Base-by-base conservation (phyloP, 1,140 invertebrate species). In the Paraescarpia echinospica region DNA sequence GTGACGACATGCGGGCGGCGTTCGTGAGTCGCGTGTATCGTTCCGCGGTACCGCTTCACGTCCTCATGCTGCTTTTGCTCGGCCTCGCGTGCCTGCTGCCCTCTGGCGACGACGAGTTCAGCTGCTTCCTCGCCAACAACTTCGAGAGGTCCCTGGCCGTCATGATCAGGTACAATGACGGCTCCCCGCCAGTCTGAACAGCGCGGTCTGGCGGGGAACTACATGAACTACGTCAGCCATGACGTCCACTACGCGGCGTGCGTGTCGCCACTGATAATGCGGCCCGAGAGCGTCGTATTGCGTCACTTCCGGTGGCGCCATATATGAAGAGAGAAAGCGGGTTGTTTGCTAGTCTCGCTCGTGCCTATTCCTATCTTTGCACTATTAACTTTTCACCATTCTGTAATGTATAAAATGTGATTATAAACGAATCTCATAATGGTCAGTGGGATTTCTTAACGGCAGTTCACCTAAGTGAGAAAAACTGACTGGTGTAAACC, bases 1-100 rank as follows among this genome's bases (percentile, higher is more conserved):
- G 59, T 77, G 59, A 77, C 59, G 59, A 77, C 59, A 77, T 31
- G 59, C 59, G 59, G 2, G 59, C 59, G 14, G 59, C 59, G 22
- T 77, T 77, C 59, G 59, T 77, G 18, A 77, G 97, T 93, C 97
- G 98, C 94, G 98, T 99, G 92, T 97, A 98, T 93, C 97, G 98
- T 95, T 98, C 98, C 77, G 98, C 98, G 22, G 96, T 99, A 93
- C 98, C 98, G 48, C 98, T 99, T 95, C 98, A 98, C 96, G 98
- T 98, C 77, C 96, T 99, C 93, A 97, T 99, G 96, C 96, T 99
- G 94, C 96, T 99, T 92, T 97, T 99, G 94, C 97, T 99, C 94
- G 98, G 98, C 92, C 97, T 98, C 93, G 98, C 98, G 89, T 98
- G 98, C 48, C 96, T 99, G 94, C 97, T 99, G 89, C 98, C 98